These are phyloP conservation scores for Penaeus vannamei DNA, from an alignment of 1,140 invertebrate species.

Conservation along the genomic window DNA sequence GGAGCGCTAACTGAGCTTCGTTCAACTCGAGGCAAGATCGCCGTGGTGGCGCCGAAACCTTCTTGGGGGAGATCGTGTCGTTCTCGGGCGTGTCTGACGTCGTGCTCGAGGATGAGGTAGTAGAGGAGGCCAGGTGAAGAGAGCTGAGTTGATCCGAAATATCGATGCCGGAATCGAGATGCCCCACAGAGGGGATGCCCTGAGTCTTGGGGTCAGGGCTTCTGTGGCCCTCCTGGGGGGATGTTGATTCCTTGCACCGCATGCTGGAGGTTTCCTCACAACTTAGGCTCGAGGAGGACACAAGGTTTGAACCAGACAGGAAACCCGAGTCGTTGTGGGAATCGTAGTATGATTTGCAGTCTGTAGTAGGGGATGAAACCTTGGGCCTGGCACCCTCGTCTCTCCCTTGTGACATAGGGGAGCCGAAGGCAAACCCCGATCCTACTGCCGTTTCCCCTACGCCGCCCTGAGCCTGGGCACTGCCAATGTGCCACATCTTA, in stretches of 20 bases:
- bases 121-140: conserved; percentile 57
- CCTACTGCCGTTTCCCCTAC: conserved; percentile 22
- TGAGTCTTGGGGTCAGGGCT: background rate
- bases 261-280: conserved; percentile 66
- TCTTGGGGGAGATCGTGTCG: conserved; percentile 31
- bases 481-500: conserved; percentile 60
- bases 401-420: background rate
- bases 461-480: conserved; percentile 44
- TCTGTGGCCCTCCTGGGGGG: background rate
- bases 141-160: conserved; percentile 66
- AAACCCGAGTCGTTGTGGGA: conserved; percentile 76
- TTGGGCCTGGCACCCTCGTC: conserved; percentile 42
- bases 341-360: conserved; percentile 69
- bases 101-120: conserved; percentile 68
- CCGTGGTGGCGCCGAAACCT: conserved; percentile 69
- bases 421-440: background rate
- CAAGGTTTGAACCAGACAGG: conserved; percentile 74
- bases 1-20: conserved; percentile 56
- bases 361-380: background rate
- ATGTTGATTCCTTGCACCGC: background rate
- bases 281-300: conserved; percentile 71
- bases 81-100: conserved; percentile 39
- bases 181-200: background rate
- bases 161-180: conserved; percentile 66
- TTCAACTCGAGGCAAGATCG: conserved; percentile 46